These are phyloP conservation scores for Cremastinae sp. DNA, from an alignment of 2,888 invertebrate genomes.

Conservation along the genomic window DNA sequence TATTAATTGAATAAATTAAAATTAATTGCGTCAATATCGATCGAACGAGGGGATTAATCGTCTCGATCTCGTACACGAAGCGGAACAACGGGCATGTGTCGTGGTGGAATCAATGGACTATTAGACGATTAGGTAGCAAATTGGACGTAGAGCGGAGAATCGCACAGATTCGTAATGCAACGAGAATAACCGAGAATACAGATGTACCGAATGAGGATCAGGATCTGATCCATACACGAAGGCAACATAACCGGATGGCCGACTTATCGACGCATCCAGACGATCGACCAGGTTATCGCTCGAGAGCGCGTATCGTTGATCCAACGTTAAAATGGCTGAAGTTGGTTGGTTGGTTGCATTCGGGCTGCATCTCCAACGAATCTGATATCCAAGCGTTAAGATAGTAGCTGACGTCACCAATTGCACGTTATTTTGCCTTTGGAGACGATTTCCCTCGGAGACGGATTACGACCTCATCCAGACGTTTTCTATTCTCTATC, in stretches of 20 bases:
- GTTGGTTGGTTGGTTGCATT: no score
- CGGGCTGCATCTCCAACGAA: no score
- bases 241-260: slow-evolving; percentile 31
- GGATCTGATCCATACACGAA: slow-evolving; percentile 45
- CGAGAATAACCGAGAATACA: not conserved
- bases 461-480: slow-evolving; percentile 49
- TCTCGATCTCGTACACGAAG: not conserved
- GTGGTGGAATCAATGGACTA: slow-evolving; percentile 50
- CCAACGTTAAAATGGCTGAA: no score
- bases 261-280: slow-evolving; percentile 48
- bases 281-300: slow-evolving; percentile 21
- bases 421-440: slow-evolving; percentile 44
- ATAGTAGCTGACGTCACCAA: slow-evolving; percentile 45
- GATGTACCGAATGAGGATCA: slow-evolving; percentile 36
- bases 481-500: slow-evolving; percentile 23
- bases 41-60: not conserved
- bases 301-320: no score
- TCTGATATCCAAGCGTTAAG: not conserved
- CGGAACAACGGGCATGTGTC: slow-evolving; percentile 13
- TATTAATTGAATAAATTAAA: no score
- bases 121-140: slow-evolving; percentile 65
- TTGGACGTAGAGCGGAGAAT: slow-evolving; percentile 56
- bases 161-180: slow-evolving; percentile 21
- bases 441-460: slow-evolving; percentile 11
- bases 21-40: no score